Conservation (phyloP, 2,888 invertebrate species). For the Octonoba sinensis region DNA sequence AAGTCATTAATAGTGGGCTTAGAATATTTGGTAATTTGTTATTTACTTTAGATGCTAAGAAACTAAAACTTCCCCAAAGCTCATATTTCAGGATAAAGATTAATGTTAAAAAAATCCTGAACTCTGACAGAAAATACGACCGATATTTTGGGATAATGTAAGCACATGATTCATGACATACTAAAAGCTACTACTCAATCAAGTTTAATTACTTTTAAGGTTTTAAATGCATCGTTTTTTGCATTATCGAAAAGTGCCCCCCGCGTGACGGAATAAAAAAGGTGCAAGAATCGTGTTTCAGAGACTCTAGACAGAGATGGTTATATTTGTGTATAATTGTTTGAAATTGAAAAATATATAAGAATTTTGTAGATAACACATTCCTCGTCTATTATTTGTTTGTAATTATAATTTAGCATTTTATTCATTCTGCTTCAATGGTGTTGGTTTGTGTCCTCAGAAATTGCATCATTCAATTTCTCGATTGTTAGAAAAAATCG, state of each 20-base stretch:
- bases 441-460: conserved; percentile 1
- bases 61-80: no score
- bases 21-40: no score
- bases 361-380: conserved; percentile 56
- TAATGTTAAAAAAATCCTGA: no score
- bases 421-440: conserved; percentile 4
- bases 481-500: no score
- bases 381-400: conserved; percentile 46
- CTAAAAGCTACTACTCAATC: not conserved
- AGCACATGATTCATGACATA: no score
- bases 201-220: not conserved
- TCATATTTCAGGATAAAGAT: no score
- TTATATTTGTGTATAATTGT: not conserved
- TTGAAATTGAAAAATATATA: not conserved
- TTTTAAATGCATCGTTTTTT: conserved; percentile 4
- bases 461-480: not conserved
- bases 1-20: no score
- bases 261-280: not conserved
- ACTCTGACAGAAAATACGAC: no score
- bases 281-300: no score
- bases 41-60: no score
- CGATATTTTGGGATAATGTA: no score
- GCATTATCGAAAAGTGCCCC: conserved; percentile 7
- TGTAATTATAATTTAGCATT: conserved; percentile 12
- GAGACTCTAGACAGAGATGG: no score